Base-by-base conservation (phyloP, 2,113 vertebrate species). In the Xiphophorus couchianus region DNA sequence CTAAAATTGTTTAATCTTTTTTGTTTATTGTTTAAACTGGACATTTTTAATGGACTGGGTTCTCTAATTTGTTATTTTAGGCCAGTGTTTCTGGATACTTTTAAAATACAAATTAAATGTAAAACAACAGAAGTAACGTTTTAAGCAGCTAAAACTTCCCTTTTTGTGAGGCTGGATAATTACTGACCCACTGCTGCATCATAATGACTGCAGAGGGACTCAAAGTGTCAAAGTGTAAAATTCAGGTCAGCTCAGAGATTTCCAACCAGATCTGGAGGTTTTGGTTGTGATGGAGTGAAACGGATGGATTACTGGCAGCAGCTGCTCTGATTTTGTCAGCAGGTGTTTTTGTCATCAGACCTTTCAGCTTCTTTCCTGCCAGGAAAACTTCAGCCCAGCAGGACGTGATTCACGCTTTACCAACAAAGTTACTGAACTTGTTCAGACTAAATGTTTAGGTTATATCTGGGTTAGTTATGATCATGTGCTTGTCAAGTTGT, bases 271-370 rank as follows among this genome's bases (percentile, higher is more conserved):
- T 37, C 19, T 25, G 33, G 63, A n/a, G 5, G 66, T 44, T 37
- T 51, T 69, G 30, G 44, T 33, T 4, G 4, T 12, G 7, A 29
- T 3, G 35, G 27, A 62, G 28, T 44, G 69, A 72, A 27, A 31
- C 31, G 29, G 51, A 69, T 63, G 58, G 54, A 79, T 69, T 70
- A 35, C 12, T 74, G 77, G n/a, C n/a, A 29, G 35, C 83, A 85
- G 67, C 78, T 82, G 80, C 74, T 35, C 25, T 76, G 62, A 70
- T 75, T 70, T 74, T 67, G 77, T 73, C 74, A 66, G 44, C 86
- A 88, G 86, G 82, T 86, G 82, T 77, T 88, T 87, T 81, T 71
- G 30, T 66, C 74, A 87, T 90, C 85, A 87, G 86, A 70, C 71
- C 5, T 66, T 48, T 62, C 25, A 8, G 35, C 66, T 72, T 69